These are phyloP conservation scores for Drosophila bifasciata DNA, from an alignment of 1,140 invertebrate species.

Conservation along the genomic window DNA sequence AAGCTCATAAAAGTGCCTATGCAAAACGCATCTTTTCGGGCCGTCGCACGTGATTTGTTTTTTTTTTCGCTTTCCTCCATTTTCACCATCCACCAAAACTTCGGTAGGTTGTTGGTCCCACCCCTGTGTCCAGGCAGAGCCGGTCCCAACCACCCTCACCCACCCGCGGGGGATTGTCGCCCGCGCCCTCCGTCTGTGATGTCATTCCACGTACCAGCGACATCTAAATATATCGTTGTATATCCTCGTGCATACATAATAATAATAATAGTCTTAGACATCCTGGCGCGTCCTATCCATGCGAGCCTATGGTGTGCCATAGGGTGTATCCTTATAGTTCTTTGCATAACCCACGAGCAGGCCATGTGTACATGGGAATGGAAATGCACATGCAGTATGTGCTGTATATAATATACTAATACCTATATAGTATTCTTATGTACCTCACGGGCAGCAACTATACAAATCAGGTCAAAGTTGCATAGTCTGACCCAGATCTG, in stretches of 20 bases:
- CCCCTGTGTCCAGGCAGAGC: slow-evolving; percentile 45
- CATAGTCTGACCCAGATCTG: slow-evolving; percentile 70
- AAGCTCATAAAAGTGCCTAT: too few species aligned
- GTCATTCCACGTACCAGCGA: slow-evolving; percentile 54
- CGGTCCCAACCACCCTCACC: slow-evolving; percentile 55
- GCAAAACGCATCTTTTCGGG: slow-evolving; percentile 11
- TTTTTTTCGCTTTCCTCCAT: slow-evolving; percentile 20
- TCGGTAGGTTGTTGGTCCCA: slow-evolving; percentile 36
- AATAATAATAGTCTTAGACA: slow-evolving; percentile 74
- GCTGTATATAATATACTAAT: not conserved
- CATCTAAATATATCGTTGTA: slow-evolving; percentile 14
- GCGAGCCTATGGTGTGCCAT: slow-evolving; percentile 17
- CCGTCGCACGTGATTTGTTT: slow-evolving; percentile 66
- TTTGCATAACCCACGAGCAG: slow-evolving; percentile 30
- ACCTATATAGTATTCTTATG: not conserved
- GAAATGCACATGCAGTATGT: slow-evolving; percentile 11
- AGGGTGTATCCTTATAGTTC: slow-evolving; percentile 41
- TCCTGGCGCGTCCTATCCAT: slow-evolving; percentile 49
- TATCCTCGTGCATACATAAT: slow-evolving; percentile 33
- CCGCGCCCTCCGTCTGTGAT: slow-evolving; percentile 51
- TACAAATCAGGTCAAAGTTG: slow-evolving; percentile 75
- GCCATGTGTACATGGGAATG: slow-evolving; percentile 17
- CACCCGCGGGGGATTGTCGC: slow-evolving; percentile 22
- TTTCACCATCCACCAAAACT: slow-evolving; percentile 34
- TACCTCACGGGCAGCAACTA: slow-evolving; percentile 34